Evolutionary conservation across 2,113 vertebrate genomes (phyloP), one percentile per base, ranked within the genome.

Genomic region (Cyphomyrus discorhynchus): DNA sequence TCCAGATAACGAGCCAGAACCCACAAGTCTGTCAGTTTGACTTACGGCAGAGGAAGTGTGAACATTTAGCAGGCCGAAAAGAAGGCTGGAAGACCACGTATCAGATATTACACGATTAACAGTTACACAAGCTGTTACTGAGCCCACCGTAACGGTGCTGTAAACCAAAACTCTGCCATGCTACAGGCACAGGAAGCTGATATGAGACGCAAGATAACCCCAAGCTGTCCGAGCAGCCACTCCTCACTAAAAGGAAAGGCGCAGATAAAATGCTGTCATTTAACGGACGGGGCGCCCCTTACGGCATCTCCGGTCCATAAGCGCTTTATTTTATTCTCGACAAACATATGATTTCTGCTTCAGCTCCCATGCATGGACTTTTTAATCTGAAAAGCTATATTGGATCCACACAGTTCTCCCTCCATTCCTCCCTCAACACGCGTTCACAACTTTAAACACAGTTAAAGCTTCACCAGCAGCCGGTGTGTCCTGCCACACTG

Each of bases 21-120:
- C 89, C 89, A 31, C 89, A 89, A 56, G 10, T 49, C n/a, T 89
- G 89, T 62, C 89, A 84, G 89, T 89, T 89, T 83, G 53, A 89
- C 74, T 89, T 89, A 89, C 80, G 56, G 53, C 35, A 62, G 45
- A 89, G 89, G 89, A 89, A 89, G 89, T 89, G 80, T 89, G 80
- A 89, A 85, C 77, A 89, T 58, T 89, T 49, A 35, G 42, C 52
- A 89, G 52, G 52, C 17, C 1, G 42, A n/a, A 89, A 83, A 77
- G 31, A 42, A 66, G 7, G 11, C 15, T 82, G 39, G 52, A 83
- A 83, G 39, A 58, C 21, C 31, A 13, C 35, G 50, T 52, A 49
- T 83, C 88, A 89, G 74, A 89, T 89, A 89, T 89, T 89, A 89
- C 88, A 89, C 39, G 74, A 82, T 45, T 52, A 50, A 19, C 4